phyloP scores from a whole-genome alignment of 2,888 invertebrate species.

The Celastrina argiolus region DNA sequence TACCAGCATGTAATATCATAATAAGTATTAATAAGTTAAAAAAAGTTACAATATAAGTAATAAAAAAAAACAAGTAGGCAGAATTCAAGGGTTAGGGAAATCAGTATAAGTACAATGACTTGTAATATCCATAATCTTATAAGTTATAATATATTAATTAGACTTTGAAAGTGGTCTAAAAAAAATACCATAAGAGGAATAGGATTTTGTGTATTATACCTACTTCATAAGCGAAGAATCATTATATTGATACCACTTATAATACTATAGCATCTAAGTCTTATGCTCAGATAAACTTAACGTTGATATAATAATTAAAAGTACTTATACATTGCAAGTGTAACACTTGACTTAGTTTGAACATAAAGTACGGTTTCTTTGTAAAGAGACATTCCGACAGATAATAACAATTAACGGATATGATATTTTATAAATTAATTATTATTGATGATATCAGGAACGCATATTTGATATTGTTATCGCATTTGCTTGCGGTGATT shows the following conservation, averaged over 20 bases:
- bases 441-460: conserved; percentile 48
- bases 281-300: neutral
- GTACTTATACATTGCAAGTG: neutral
- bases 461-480: conserved; percentile 45
- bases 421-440: conserved; percentile 47
- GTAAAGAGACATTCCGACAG: conserved; percentile 43
- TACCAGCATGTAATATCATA: neutral
- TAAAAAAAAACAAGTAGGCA: too few relatives aligned
- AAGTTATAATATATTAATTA: neutral
- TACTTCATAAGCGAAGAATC: neutral
- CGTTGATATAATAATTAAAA: neutral
- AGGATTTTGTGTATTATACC: too few relatives aligned
- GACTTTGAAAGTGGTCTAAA: neutral
- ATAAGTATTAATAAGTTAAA: too few relatives aligned
- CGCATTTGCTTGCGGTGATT: conserved; percentile 48
- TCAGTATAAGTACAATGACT: too few relatives aligned
- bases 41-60: too few relatives aligned
- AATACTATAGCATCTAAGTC: neutral
- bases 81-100: too few relatives aligned
- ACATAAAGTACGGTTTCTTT: conserved; percentile 25
- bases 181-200: neutral
- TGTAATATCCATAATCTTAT: neutral
- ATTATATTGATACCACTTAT: neutral
- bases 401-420: conserved; percentile 43
- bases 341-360: neutral